Base-by-base conservation (phyloP, 2,113 vertebrate genomes). In the Megaleporinus macrocephalus region DNA sequence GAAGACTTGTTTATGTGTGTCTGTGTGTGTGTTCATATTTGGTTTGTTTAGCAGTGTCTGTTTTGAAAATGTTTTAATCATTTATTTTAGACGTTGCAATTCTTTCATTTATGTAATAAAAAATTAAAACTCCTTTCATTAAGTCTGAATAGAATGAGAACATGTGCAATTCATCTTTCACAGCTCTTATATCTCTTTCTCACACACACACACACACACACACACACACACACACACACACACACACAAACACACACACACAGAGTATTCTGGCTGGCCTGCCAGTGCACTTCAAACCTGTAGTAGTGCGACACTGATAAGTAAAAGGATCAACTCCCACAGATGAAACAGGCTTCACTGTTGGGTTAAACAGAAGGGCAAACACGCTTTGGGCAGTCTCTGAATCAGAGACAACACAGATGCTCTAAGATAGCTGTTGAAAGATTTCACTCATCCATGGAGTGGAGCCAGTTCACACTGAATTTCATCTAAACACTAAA, bases 51-150 rank as follows among this genome's bases (percentile, higher is more conserved):
- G 41, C 41, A 44, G 59, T 73, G 22, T 16, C 53, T 71, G 16
- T 62, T 49, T 51, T n/a, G 15, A 51, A 7, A 47, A 44, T 70
- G 69, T 75, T 75, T 26, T 74, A 36, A 76, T 66, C 26, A 73
- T 77, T 63, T 76, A 65, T 30, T 84, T 26, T 36, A 49, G 13
- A 75, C 15, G n/a, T 44, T 44, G 1, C 10, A 11, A 36, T 44
- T 44, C 9, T 44, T 44, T 44, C 41, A 44, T 44, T 44, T 44
- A 44, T 44, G 41, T 4, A 44, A 44, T 44, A 44, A 44, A 44
- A n/a, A 44, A 44, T 10, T 5, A 44, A 44, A 44, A 4, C 41
- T 10, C 1, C 11, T 44, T 44, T 44, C 41, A 44, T 44, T 9
- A 4, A 9, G 41, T 44, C 41, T 44, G 10, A 44, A 44, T 44